phyloP scores from a whole-genome alignment of 2,888 invertebrate genomes.

The Trissoscelio sp. region DNA sequence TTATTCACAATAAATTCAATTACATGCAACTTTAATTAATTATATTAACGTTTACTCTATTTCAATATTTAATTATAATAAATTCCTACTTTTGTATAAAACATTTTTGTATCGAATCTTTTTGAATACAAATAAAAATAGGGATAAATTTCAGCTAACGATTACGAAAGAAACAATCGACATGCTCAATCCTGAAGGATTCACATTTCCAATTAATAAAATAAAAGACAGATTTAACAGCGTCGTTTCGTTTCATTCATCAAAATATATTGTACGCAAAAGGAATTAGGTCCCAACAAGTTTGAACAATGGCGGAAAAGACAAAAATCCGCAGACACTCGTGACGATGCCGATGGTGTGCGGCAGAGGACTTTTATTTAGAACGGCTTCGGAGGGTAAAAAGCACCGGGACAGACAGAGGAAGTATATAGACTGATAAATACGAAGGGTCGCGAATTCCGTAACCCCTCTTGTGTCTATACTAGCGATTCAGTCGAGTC shows the following conservation, averaged over 20 bases:
- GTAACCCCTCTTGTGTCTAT: constrained; percentile 67
- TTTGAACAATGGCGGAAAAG: constrained; percentile 75
- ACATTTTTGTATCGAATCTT: too few species aligned
- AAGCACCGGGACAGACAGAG: constrained; percentile 74
- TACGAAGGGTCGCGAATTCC: constrained; percentile 74
- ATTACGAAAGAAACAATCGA: too few species aligned
- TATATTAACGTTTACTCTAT: too few species aligned
- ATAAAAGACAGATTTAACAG: not conserved
- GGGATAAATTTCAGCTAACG: too few species aligned
- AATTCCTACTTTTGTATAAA: too few species aligned
- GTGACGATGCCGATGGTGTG: constrained; percentile 56
- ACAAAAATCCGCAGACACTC: constrained; percentile 74
- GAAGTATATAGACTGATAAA: constrained; percentile 76
- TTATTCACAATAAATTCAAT: too few species aligned
- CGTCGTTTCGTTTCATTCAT: constrained; percentile 26
- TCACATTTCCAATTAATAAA: constrained; percentile 15
- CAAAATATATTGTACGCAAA: constrained; percentile 40
- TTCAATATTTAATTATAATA: too few species aligned
- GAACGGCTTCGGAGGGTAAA: constrained; percentile 70
- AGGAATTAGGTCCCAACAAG: constrained; percentile 65
- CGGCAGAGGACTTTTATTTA: constrained; percentile 74
- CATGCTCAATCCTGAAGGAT: too few species aligned
- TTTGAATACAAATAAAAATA: too few species aligned
- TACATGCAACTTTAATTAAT: too few species aligned
- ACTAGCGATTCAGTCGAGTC: constrained; percentile 49